Conservation (phyloP, 2,888 invertebrate species). For the Imbricaverruca yamaguchii region DNA sequence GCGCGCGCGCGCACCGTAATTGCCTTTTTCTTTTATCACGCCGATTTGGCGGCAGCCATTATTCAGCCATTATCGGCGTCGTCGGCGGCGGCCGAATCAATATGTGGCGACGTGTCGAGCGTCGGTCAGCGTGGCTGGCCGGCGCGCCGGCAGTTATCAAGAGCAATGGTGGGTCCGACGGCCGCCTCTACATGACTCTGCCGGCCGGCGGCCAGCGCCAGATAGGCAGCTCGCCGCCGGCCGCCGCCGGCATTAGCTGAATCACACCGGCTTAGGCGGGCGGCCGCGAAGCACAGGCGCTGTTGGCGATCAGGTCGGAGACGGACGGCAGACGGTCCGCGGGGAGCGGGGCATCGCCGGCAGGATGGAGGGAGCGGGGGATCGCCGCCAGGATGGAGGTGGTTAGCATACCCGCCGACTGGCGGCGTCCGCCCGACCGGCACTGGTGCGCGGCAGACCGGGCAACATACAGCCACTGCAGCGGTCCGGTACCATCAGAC, state of each 20-base stretch:
- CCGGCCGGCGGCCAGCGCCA: neutral
- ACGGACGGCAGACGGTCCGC: too few relatives aligned
- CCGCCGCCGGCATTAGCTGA: neutral
- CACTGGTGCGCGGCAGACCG: too few relatives aligned
- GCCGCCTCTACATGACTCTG: too few relatives aligned
- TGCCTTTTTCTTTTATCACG: constrained; percentile 17
- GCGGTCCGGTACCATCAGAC: too few relatives aligned
- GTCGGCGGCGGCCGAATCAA: constrained; percentile 10
- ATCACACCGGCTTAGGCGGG: neutral
- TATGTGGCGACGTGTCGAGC: neutral
- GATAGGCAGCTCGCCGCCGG: neutral
- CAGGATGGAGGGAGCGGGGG: too few relatives aligned
- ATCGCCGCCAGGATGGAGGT: too few relatives aligned
- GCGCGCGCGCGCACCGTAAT: constrained; percentile 8
- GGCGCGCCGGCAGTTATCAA: constrained; percentile 17
- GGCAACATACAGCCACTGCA: too few relatives aligned
- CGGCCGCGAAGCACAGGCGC: neutral
- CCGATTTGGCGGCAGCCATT: constrained; percentile 3
- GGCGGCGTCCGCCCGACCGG: too few relatives aligned
- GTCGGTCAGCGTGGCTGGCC: neutral
- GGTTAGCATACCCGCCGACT: too few relatives aligned
- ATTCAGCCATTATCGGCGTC: constrained; percentile 21
- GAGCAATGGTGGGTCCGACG: neutral
- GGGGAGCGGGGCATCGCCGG: too few relatives aligned
- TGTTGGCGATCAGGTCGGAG: too few relatives aligned